A percentile compares a stretch with the other conserved stretches of the same genome.
phyloP scores from a whole-genome alignment of 2,797 vertebrate genomes.

The Anas flavirostris region DNA sequence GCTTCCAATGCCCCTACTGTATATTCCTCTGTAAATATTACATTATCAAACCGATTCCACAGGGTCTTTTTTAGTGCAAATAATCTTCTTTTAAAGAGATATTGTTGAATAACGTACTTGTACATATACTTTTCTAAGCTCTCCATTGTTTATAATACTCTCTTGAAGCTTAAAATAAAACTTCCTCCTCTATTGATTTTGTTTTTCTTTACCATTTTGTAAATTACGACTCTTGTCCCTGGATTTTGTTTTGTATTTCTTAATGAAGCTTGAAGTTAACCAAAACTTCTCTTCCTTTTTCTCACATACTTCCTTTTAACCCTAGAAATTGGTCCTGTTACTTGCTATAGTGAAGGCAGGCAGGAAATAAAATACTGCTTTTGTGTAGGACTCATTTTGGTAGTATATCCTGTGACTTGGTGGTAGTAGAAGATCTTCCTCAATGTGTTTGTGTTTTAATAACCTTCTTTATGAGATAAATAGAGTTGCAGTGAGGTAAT shows the following conservation, averaged over 20 bases:
- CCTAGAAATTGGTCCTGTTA: background rate
- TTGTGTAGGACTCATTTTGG: background rate
- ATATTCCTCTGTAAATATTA: slow-evolving; percentile 75
- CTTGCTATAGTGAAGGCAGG: slow-evolving; percentile 8
- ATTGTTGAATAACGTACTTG: slow-evolving; percentile 54
- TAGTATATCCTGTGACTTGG: background rate
- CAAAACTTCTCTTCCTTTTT: slow-evolving; percentile 15
- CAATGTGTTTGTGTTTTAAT: background rate
- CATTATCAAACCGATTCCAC: slow-evolving; percentile 34
- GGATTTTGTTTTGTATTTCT: slow-evolving; percentile 34
- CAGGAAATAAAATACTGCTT: slow-evolving; percentile 13
- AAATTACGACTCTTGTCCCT: slow-evolving; percentile 39
- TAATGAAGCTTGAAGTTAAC: background rate
- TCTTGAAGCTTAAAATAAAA: slow-evolving; percentile 74
- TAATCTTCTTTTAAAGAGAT: slow-evolving; percentile 36
- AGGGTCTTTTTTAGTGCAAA: slow-evolving; percentile 52
- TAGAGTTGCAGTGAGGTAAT: background rate
- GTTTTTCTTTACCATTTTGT: slow-evolving; percentile 67
- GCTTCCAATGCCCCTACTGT: slow-evolving; percentile 63
- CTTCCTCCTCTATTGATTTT: slow-evolving; percentile 64
- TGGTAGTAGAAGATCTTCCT: background rate
- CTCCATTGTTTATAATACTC: slow-evolving; percentile 65
- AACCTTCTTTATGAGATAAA: background rate
- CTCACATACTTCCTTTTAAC: slow-evolving; percentile 11
- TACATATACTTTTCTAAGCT: slow-evolving; percentile 72